Conservation (phyloP, 2,888 invertebrate species). For the Drosophila anomalata region DNA sequence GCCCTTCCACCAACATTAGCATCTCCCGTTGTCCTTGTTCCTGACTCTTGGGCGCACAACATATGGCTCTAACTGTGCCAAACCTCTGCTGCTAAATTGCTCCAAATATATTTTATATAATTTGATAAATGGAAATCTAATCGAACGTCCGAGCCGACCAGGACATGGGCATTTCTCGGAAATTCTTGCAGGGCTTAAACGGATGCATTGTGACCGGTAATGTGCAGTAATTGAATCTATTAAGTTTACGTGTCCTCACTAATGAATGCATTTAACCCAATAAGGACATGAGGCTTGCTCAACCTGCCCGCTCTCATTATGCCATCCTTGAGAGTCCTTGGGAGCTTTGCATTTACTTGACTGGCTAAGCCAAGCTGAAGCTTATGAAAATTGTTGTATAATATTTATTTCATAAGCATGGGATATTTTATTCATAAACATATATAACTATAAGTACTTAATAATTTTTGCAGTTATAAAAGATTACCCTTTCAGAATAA, state of each 20-base stretch:
- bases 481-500: too few relatives aligned
- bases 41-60: constrained; percentile 9
- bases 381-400: neutral
- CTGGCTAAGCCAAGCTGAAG: neutral
- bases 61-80: constrained; percentile 1
- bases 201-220: constrained; percentile 17
- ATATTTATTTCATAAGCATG: too few relatives aligned
- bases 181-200: neutral
- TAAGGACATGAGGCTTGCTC: neutral
- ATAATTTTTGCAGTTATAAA: too few relatives aligned
- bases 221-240: constrained; percentile 33
- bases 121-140: constrained; percentile 45
- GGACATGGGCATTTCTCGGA: neutral
- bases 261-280: neutral
- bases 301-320: neutral
- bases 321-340: neutral
- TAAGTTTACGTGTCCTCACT: constrained; percentile 10
- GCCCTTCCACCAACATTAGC: constrained; percentile 20
- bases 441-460: too few relatives aligned
- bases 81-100: constrained; percentile 31
- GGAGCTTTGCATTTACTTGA: neutral
- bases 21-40: constrained; percentile 27
- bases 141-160: constrained; percentile 25
- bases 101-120: constrained; percentile 61
- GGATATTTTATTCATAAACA: too few relatives aligned